Evolutionary conservation across 2,888 invertebrate genomes (phyloP).

Genomic region (Actias luna): DNA sequence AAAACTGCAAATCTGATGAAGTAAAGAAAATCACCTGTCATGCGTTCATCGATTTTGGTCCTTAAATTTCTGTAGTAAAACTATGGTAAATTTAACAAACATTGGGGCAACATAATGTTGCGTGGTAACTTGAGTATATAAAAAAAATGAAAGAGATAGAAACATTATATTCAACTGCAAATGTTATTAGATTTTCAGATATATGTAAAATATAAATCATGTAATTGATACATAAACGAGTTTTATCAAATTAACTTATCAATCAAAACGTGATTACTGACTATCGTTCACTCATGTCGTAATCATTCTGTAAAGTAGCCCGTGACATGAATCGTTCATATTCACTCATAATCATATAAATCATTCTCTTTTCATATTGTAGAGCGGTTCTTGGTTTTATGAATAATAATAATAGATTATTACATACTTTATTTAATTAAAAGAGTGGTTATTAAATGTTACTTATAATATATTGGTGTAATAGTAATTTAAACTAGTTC

Average conservation of each 20-base stretch:
- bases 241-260: conserved; percentile 6
- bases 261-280: conserved; percentile 13
- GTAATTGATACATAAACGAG: neutral
- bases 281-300: conserved; percentile 4
- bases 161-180: too few relatives aligned
- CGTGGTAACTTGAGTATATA: too few relatives aligned
- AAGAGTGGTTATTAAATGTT: neutral
- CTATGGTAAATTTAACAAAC: too few relatives aligned
- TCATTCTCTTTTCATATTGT: conserved; percentile 5
- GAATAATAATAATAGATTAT: neutral
- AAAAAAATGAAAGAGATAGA: too few relatives aligned
- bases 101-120: too few relatives aligned
- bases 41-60: too few relatives aligned
- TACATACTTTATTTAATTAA: neutral
- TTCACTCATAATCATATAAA: conserved; percentile 15
- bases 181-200: too few relatives aligned
- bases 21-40: too few relatives aligned
- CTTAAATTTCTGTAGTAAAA: too few relatives aligned
- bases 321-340: conserved; percentile 9
- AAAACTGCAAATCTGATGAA: too few relatives aligned
- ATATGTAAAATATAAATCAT: neutral
- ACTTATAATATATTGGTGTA: neutral
- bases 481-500: too few relatives aligned
- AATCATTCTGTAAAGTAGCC: conserved; percentile 14
- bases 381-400: neutral